Conservation (phyloP, 2,797 vertebrate genomes). For the Peromyscus nudipes region DNA sequence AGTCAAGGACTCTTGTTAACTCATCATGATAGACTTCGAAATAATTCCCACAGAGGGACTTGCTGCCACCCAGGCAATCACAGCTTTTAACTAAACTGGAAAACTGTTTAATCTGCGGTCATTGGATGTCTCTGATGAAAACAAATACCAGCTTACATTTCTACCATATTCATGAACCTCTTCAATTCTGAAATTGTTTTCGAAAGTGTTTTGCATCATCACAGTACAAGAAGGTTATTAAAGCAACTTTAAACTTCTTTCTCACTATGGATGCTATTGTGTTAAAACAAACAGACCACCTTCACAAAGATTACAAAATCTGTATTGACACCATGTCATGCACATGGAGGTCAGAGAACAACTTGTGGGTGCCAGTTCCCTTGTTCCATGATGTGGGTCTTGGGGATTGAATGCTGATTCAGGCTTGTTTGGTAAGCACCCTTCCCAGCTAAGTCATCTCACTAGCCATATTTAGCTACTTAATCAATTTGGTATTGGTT, state of each 20-base stretch:
- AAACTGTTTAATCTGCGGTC: neutral
- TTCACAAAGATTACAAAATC: neutral
- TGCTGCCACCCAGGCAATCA: neutral
- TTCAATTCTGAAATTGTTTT: slow-evolving; percentile 7
- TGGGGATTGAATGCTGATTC: neutral
- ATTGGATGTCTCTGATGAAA: neutral
- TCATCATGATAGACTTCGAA: neutral
- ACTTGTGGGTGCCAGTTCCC: neutral
- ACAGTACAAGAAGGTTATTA: neutral
- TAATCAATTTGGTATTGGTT: neutral
- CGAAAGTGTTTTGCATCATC: neutral
- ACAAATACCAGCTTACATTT: neutral
- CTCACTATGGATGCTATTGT: neutral
- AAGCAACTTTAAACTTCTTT: neutral
- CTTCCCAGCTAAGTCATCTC: neutral
- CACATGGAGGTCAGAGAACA: neutral
- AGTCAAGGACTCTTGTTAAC: neutral
- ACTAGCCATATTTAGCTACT: neutral
- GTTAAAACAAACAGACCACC: neutral
- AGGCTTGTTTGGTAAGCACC: neutral
- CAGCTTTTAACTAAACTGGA: neutral
- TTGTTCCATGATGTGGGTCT: neutral
- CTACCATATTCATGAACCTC: neutral
- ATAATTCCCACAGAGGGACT: neutral
- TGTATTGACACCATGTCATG: neutral